phyloP scores from a whole-genome alignment of 2,888 invertebrate species.

The Ormyrus pomaceus region DNA sequence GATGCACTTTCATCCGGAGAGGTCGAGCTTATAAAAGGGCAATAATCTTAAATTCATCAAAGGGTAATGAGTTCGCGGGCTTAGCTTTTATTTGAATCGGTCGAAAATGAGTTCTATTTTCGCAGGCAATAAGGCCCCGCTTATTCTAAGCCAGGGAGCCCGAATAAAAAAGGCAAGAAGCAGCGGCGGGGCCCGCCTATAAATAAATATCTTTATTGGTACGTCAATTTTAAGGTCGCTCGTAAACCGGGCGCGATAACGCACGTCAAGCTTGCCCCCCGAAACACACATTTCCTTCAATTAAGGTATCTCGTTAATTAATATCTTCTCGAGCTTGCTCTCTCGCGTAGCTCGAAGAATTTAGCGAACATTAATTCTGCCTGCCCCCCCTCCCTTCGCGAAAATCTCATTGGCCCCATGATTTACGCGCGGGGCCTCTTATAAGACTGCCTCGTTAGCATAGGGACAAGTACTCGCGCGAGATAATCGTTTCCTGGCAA shows the following conservation, averaged over 20 bases:
- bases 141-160: constrained; percentile 11
- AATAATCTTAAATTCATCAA: no score
- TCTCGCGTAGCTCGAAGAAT: constrained; percentile 51
- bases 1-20: no score
- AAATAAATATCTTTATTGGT: constrained; percentile 50
- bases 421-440: constrained; percentile 61
- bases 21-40: no score
- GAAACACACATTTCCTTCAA: constrained; percentile 42
- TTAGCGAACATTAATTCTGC: constrained; percentile 50
- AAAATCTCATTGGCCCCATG: constrained; percentile 62
- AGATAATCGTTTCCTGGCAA: constrained; percentile 60
- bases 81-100: no score
- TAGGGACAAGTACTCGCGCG: constrained; percentile 61
- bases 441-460: constrained; percentile 65
- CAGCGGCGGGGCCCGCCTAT: constrained; percentile 8
- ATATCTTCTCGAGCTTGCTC: constrained; percentile 62
- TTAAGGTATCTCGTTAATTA: constrained; percentile 62
- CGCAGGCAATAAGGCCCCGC: background rate
- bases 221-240: constrained; percentile 45
- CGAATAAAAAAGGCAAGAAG: background rate
- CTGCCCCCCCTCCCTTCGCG: constrained; percentile 47
- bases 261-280: constrained; percentile 2
- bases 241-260: constrained; percentile 41
- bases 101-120: constrained; percentile 30
- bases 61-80: no score